Base-by-base conservation (phyloP, 1,140 invertebrate species). In the Drosophila kanapiae region DNA sequence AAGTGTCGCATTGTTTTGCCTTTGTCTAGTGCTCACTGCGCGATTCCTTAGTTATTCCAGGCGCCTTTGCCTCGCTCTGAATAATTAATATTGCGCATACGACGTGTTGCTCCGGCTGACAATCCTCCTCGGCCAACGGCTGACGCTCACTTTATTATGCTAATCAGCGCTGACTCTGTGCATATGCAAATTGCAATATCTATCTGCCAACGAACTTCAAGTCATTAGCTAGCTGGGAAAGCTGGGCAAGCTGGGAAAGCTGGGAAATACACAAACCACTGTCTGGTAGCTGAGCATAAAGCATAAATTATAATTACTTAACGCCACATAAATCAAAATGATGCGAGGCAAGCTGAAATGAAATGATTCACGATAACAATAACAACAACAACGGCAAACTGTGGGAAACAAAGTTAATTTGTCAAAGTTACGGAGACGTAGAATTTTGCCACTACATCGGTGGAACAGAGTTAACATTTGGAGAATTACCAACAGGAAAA, bases 71-170 rank as follows among this genome's bases (percentile, higher is more conserved):
- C 29, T 49, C 23, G 71, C 67, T 53, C 67, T 88, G 84, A 81
- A 88, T 88, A 88, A 88, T 88, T 88, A 88, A 88, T 90, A 88
- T 88, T 81, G 74, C 84, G 67, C 75, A 88, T 88, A 88, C 84
- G 84, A 81, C 81, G 78, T 81, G 81, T 81, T 81, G 81, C 56
- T 68, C 33, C 74, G 49, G 53, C 60, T 82, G 72, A 56, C 75
- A 74, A 64, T 72, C 37, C 70, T 54, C 58, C 67, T 62, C 49
- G 51, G 53, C 69, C 62, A 51, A 60, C 65, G 47, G 38, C 42
- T 56, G 33, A 35, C 56, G 49, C 37, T 58, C 58, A 80, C 76
- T 75, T 90, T 59, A 85, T 90, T 90, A 75, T 84, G 71, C 59
- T 88, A 83, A 77, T 79, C 60, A 79, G 60, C 57, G 43, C 31